Percentiles rank a stretch among this genome's conserved stretches.
These are phyloP conservation scores for Cabera pusaria DNA, from an alignment of 2,888 invertebrate species.

Conservation along the genomic window DNA sequence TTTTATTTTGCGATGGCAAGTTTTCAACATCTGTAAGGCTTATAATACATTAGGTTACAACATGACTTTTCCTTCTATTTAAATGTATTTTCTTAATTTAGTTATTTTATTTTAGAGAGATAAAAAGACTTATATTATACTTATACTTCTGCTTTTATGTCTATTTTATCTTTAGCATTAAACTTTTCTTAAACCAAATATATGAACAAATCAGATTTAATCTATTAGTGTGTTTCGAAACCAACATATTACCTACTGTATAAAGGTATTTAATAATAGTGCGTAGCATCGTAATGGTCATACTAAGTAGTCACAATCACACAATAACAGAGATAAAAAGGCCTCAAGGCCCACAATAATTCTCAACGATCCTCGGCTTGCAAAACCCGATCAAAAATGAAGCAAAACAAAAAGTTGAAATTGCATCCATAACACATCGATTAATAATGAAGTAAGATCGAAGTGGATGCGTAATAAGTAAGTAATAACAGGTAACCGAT, in stretches of 20 bases:
- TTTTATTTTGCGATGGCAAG: constrained; percentile 35
- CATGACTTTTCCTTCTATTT: too few species aligned
- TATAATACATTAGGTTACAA: background rate
- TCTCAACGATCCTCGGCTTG: constrained; percentile 16
- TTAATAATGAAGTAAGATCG: constrained; percentile 60
- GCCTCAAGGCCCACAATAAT: constrained; percentile 20
- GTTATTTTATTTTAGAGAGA: too few species aligned
- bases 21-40: constrained; percentile 13
- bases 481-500: constrained; percentile 60
- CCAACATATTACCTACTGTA: constrained; percentile 15
- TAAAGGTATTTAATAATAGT: constrained; percentile 20
- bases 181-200: constrained; percentile 10
- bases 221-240: constrained; percentile 17
- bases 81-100: too few species aligned
- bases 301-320: constrained; percentile 18
- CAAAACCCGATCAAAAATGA: constrained; percentile 26
- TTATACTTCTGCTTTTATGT: too few species aligned
- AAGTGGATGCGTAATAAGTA: constrained; percentile 33
- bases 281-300: constrained; percentile 15
- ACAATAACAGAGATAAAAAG: constrained; percentile 18
- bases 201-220: constrained; percentile 13
- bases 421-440: constrained; percentile 39
- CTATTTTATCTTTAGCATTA: too few species aligned
- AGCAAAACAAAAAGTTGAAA: constrained; percentile 36
- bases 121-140: too few species aligned